Percentiles rank a stretch among this genome's conserved stretches.
phyloP scores from a whole-genome alignment of 2,888 invertebrate genomes.

The Ectemnius continuus region DNA sequence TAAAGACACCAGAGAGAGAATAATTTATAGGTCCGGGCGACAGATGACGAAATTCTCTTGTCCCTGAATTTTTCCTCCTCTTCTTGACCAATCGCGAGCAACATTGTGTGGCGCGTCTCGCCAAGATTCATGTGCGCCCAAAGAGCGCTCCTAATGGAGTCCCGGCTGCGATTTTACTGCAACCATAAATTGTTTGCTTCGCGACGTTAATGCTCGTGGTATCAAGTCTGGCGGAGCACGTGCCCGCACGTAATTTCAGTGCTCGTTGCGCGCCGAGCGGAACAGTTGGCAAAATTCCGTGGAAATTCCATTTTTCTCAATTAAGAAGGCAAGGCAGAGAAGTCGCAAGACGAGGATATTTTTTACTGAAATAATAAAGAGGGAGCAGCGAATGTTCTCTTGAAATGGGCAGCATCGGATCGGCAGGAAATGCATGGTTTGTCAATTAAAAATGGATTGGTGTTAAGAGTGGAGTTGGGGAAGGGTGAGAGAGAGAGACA shows the following conservation, averaged over 20 bases:
- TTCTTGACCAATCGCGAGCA: constrained; percentile 15
- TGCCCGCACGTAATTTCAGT: constrained; percentile 19
- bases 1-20: constrained; percentile 12
- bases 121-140: constrained; percentile 52
- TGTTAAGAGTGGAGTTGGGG: constrained; percentile 14
- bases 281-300: not conserved
- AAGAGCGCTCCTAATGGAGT: constrained; percentile 54
- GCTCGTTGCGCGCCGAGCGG: not conserved
- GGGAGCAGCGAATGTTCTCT: too few relatives aligned
- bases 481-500: constrained; percentile 27
- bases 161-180: constrained; percentile 55
- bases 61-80: constrained; percentile 25
- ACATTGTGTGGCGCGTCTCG: constrained; percentile 46
- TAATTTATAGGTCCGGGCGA: constrained; percentile 28
- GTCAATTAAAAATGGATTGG: constrained; percentile 12
- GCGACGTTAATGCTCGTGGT: constrained; percentile 55
- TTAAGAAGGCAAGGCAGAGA: not conserved
- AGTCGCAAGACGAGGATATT: too few relatives aligned
- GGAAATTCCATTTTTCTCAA: not conserved
- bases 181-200: constrained; percentile 56
- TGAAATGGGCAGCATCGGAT: too few relatives aligned
- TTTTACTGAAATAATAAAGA: not conserved
- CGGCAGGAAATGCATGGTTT: too few relatives aligned
- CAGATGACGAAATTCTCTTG: constrained; percentile 40
- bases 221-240: constrained; percentile 39